These are phyloP conservation scores for Acanthosepion pharaonis DNA, from an alignment of 2,888 invertebrate genomes.

Conservation along the genomic window DNA sequence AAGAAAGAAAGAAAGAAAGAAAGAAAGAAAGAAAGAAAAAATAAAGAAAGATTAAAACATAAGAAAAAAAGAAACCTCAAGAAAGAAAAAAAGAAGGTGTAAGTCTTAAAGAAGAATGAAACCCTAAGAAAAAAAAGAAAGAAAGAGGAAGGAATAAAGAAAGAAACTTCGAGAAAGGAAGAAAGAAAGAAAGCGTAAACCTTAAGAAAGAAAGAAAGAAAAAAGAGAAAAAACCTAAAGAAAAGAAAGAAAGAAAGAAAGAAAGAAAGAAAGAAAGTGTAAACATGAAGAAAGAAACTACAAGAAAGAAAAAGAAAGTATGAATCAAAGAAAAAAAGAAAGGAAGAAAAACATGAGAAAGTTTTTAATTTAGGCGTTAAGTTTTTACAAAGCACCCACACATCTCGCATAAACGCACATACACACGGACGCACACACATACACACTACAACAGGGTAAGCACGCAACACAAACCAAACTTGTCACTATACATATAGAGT, in stretches of 20 bases:
- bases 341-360: background rate
- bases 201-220: background rate
- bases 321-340: background rate
- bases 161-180: background rate
- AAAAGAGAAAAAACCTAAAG: background rate
- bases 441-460: background rate
- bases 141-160: background rate
- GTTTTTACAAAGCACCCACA: background rate
- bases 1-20: background rate
- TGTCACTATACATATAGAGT: background rate
- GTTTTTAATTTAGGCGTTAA: background rate
- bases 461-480: no score
- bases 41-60: no score
- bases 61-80: no score
- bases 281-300: background rate
- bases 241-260: no score
- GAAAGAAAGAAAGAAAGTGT: no score
- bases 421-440: background rate
- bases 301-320: background rate
- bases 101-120: no score
- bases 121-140: no score
- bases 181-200: no score
- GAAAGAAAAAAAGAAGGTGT: no score
- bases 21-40: no score
- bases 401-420: background rate